Evolutionary conservation across 2,113 vertebrate genomes (phyloP).

Genomic region (Salvelinus fontinalis): DNA sequence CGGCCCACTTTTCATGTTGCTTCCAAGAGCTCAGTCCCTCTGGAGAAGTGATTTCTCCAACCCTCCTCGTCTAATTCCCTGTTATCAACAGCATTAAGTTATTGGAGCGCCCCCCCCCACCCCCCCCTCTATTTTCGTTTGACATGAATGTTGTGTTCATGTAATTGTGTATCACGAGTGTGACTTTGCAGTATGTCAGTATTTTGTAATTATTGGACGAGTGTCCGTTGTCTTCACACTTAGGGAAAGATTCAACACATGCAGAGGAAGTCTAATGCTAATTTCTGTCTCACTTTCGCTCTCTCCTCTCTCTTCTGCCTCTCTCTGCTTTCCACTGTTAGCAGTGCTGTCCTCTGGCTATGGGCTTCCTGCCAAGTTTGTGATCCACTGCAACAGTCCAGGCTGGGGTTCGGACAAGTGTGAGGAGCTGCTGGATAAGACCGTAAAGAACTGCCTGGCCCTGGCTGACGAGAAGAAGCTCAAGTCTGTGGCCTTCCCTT

Average conservation of each 20-base stretch:
- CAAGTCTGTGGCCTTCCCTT: slow-evolving; percentile 95
- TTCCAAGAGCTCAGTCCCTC: slow-evolving; percentile 4
- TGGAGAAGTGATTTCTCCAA: slow-evolving; percentile 43
- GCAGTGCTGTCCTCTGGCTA: slow-evolving; percentile 87
- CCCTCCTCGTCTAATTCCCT: slow-evolving; percentile 22
- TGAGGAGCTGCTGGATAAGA: slow-evolving; percentile 96
- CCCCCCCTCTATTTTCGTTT: slow-evolving; percentile 1
- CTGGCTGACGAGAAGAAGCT: slow-evolving; percentile 98
- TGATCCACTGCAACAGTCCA: slow-evolving; percentile 98
- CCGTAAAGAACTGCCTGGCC: slow-evolving; percentile 96
- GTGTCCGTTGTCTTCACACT: too few relatives aligned
- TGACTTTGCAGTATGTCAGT: too few relatives aligned
- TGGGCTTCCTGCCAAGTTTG: slow-evolving; percentile 92
- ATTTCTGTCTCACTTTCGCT: not conserved
- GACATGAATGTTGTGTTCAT: too few relatives aligned
- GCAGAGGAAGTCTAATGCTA: too few relatives aligned
- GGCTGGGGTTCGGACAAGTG: slow-evolving; percentile 95
- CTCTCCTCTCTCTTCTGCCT: not conserved
- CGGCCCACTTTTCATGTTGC: slow-evolving; percentile 15
- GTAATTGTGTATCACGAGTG: too few relatives aligned
- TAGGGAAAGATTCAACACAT: too few relatives aligned
- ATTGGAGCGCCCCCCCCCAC: slow-evolving; percentile 22
- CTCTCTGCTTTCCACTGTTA: slow-evolving; percentile 44
- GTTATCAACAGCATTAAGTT: slow-evolving; percentile 30
- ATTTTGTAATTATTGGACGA: too few relatives aligned